Evolutionary conservation across 2,113 vertebrate genomes (phyloP).

Genomic region (Syrmaticus mikado): DNA sequence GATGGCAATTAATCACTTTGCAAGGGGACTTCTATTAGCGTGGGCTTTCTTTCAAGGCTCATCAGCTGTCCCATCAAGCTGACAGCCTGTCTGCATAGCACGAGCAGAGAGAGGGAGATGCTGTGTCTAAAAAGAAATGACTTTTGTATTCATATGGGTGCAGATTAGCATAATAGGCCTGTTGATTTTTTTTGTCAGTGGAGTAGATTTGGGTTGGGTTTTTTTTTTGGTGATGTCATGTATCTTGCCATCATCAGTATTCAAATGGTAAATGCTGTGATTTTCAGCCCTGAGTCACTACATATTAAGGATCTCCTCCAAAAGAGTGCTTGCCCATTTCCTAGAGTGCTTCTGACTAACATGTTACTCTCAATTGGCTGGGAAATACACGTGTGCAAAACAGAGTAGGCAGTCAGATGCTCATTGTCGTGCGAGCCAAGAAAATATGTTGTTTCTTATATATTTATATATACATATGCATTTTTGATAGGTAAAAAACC

Average conservation of each 20-base stretch:
- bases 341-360: background rate
- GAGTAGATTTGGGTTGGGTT: fast-evolving
- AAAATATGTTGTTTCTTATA: background rate
- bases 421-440: background rate
- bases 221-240: background rate
- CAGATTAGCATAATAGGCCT: background rate
- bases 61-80: constrained; percentile 8
- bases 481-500: background rate
- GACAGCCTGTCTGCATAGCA: background rate
- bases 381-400: background rate
- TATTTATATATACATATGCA: background rate
- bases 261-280: background rate
- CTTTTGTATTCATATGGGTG: background rate
- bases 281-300: background rate
- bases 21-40: background rate
- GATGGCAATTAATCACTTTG: constrained; percentile 29
- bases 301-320: background rate
- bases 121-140: background rate
- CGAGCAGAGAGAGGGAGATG: fast-evolving
- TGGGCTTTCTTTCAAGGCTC: background rate
- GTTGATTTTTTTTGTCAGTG: background rate
- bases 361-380: background rate
- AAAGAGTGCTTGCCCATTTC: background rate
- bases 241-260: background rate
- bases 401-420: background rate